Conservation (phyloP, 2,888 invertebrate genomes). For the Andrena trimmerana region DNA sequence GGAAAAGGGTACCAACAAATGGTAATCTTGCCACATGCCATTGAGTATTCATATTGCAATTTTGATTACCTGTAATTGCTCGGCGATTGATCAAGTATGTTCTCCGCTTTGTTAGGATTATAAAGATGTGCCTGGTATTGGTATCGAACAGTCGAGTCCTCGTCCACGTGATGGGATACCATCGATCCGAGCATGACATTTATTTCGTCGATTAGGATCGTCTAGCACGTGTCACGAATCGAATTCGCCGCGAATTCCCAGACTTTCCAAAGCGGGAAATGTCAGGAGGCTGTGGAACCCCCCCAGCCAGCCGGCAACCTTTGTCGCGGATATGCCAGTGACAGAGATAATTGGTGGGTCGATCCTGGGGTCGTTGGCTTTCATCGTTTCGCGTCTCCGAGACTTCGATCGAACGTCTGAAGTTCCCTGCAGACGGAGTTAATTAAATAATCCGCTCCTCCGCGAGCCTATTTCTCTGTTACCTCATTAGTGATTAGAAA, state of each 20-base stretch:
- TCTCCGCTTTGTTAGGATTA: too few relatives aligned
- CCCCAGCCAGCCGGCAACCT: constrained; percentile 34
- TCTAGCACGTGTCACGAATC: constrained; percentile 26
- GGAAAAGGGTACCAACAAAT: too few relatives aligned
- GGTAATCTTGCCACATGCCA: too few relatives aligned
- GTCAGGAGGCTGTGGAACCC: constrained; percentile 55
- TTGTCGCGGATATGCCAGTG: constrained; percentile 49
- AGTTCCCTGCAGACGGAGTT: not conserved
- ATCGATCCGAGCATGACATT: not conserved
- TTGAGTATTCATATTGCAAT: too few relatives aligned
- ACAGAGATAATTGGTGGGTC: constrained; percentile 50
- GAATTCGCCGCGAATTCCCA: constrained; percentile 57
- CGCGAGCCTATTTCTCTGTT: too few relatives aligned
- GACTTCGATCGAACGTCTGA: not conserved
- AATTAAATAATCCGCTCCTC: too few relatives aligned
- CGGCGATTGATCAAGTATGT: too few relatives aligned
- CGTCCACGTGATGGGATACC: not conserved
- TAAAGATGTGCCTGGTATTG: too few relatives aligned
- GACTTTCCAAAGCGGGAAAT: constrained; percentile 58
- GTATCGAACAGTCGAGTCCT: not conserved
- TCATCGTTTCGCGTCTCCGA: not conserved
- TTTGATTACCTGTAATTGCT: too few relatives aligned
- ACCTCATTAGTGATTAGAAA: too few relatives aligned
- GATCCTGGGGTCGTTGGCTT: constrained; percentile 30
- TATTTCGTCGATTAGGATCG: constrained; percentile 2